Evolutionary conservation across 2,113 vertebrate species (phyloP).

Genomic region (Arothron firmamentum): DNA sequence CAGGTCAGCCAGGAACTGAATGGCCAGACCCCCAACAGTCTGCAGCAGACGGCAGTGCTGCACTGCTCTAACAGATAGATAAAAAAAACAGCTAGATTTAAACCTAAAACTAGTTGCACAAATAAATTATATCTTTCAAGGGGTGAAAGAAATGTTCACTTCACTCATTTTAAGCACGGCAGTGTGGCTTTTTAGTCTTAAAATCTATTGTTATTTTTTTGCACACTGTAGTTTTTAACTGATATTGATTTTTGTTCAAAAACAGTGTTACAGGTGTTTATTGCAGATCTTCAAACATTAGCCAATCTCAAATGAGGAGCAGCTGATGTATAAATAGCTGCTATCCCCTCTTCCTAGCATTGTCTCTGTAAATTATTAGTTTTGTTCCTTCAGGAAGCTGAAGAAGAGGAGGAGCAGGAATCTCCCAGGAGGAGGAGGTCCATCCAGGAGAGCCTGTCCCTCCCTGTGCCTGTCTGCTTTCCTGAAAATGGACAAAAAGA

Average conservation of each 20-base stretch:
- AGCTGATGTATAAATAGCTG: slow-evolving; percentile 21
- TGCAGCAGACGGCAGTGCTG: not conserved
- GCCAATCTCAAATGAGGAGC: not conserved
- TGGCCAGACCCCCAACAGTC: not conserved
- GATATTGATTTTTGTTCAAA: too few species aligned
- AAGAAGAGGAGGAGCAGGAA: slow-evolving; percentile 66
- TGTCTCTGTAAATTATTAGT: slow-evolving; percentile 43
- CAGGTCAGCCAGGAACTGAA: slow-evolving; percentile 56
- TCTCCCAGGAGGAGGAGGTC: slow-evolving; percentile 64
- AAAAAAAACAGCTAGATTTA: too few species aligned
- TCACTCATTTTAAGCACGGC: too few species aligned
- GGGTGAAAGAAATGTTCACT: too few species aligned
- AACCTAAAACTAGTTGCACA: too few species aligned
- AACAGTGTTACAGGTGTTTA: too few species aligned
- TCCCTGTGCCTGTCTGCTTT: slow-evolving; percentile 57
- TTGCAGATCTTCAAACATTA: not conserved
- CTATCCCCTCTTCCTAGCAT: slow-evolving; percentile 33
- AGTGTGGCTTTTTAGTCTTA: too few species aligned
- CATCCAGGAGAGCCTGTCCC: slow-evolving; percentile 74
- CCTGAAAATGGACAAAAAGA: slow-evolving; percentile 62
- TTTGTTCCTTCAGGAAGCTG: slow-evolving; percentile 57
- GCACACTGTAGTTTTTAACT: too few species aligned
- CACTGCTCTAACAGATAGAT: too few species aligned
- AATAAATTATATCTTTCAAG: too few species aligned
- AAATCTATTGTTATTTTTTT: too few species aligned